These are phyloP conservation scores for Thermophis baileyi DNA, from an alignment of 2,113 vertebrate species.

Conservation along the genomic window DNA sequence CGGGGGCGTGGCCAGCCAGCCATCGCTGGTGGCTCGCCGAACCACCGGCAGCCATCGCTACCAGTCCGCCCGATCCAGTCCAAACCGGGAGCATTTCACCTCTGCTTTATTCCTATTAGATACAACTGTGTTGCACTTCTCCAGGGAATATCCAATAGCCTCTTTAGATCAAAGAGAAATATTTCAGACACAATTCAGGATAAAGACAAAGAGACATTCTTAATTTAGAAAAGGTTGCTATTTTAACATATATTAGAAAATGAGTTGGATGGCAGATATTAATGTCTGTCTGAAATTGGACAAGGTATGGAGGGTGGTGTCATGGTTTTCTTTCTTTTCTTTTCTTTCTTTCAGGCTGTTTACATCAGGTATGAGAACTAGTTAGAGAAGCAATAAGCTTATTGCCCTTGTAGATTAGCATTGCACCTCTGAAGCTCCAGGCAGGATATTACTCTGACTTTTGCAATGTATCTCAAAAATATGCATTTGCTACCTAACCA, in stretches of 20 bases:
- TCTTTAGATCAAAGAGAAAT: background rate
- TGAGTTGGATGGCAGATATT: background rate
- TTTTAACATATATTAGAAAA: background rate
- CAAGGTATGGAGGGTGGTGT: background rate
- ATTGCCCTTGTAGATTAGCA: background rate
- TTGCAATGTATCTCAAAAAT: background rate
- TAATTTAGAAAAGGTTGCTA: background rate
- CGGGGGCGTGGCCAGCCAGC: too few species aligned
- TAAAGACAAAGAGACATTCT: background rate
- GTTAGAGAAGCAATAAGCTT: background rate
- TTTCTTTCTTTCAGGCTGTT: too few species aligned
- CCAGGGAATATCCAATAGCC: background rate
- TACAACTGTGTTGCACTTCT: background rate
- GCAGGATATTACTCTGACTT: conserved; percentile 3
- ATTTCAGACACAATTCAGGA: background rate
- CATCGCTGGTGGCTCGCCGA: too few species aligned
- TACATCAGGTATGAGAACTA: background rate
- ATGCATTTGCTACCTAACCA: background rate
- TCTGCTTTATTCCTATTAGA: background rate
- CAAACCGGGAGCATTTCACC: too few species aligned
- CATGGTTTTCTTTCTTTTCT: too few species aligned
- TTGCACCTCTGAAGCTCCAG: background rate
- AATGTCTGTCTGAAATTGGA: background rate
- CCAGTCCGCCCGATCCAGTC: too few species aligned
- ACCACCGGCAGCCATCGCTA: too few species aligned